Evolutionary conservation across 2,113 vertebrate species (phyloP).

Genomic region (Abramis brama): DNA sequence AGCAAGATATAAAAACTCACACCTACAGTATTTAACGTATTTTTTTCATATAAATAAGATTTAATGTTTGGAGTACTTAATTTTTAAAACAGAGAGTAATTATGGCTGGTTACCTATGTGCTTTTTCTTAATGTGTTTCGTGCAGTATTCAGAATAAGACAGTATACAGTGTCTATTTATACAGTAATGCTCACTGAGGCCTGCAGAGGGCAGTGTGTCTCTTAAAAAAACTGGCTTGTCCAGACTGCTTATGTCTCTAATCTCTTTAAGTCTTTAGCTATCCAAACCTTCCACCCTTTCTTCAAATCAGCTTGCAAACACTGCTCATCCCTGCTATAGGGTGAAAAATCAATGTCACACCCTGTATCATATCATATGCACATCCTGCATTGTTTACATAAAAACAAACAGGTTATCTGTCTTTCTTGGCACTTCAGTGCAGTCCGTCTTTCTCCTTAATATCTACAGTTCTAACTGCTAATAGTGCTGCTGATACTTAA

Average conservation of each 20-base stretch:
- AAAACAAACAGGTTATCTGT: no score
- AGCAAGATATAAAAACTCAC: no score
- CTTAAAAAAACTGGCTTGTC: no score
- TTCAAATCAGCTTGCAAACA: not conserved
- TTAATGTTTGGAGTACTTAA: not conserved
- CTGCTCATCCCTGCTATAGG: not conserved
- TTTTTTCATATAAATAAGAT: not conserved
- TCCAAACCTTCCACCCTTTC: not conserved
- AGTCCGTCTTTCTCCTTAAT: no score
- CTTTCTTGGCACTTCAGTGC: no score
- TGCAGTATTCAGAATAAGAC: no score
- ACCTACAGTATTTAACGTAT: not conserved
- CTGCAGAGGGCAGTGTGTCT: not conserved
- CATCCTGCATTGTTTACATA: not conserved
- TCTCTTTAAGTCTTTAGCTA: not conserved
- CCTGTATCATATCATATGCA: not conserved
- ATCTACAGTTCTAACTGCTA: no score
- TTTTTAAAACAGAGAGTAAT: not conserved
- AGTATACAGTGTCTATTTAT: no score
- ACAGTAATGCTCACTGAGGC: not conserved
- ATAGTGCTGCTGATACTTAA: no score
- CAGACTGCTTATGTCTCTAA: not conserved
- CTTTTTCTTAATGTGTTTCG: no score
- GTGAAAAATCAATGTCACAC: not conserved
- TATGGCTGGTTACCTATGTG: not conserved